Evolutionary conservation across 1,140 invertebrate genomes (phyloP).

Genomic region (roundworm (Caenorhabditis elegans)): WBcel235 BX284605.5:2706501-2707000

Average conservation of each 20-base stretch:
- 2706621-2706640: constrained; percentile 96
- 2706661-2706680: constrained; percentile 71
- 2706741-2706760: neutral
- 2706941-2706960: neutral
- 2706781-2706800: no score
- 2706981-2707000: neutral
- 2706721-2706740: neutral
- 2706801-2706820: neutral
- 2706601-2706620: constrained; percentile 83
- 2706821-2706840: neutral
- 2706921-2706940: neutral
- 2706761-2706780: neutral
- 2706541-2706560: constrained; percentile 72
- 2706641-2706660: constrained; percentile 94
- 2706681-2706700: constrained; percentile 33
- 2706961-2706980: neutral
- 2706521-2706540: constrained; percentile 83
- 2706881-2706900: constrained; percentile 17
- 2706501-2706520: constrained; percentile 80
- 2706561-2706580: constrained; percentile 67
- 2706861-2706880: constrained; percentile 10
- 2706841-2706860: constrained; percentile 1
- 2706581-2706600: constrained; percentile 76
- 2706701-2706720: constrained; percentile 6
- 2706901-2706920: neutral